These are phyloP conservation scores for Drosophila nikananu DNA, from an alignment of 1,140 invertebrate genomes.

Conservation along the genomic window DNA sequence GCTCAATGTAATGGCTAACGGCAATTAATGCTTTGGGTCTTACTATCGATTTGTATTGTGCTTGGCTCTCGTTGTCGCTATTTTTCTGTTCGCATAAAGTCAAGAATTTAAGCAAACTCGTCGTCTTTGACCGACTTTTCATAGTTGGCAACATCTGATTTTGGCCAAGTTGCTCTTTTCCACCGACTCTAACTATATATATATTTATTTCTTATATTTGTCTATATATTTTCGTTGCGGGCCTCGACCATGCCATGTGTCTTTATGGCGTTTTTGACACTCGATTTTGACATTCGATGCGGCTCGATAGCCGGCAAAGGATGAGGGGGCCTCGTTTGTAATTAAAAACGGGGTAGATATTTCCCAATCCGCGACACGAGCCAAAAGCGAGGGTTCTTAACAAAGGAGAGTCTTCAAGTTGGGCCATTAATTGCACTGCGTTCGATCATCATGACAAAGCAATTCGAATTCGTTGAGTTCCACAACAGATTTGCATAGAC, in stretches of 20 bases:
- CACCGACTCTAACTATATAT: conserved; percentile 19
- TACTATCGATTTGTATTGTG: conserved; percentile 57
- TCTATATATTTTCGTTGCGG: conserved; percentile 7
- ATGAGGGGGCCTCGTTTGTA: not conserved
- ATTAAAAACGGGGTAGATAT: conserved; percentile 1
- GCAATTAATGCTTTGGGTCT: conserved; percentile 60
- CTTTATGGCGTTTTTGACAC: conserved; percentile 25
- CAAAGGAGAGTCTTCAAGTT: not conserved
- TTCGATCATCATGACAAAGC: conserved; percentile 39
- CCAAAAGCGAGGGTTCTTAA: conserved; percentile 8
- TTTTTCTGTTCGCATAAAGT: conserved; percentile 52
- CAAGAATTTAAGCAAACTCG: conserved; percentile 72
- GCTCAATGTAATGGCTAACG: conserved; percentile 51
- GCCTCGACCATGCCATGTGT: conserved; percentile 46
- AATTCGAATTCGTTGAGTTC: not conserved
- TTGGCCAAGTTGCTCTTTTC: conserved; percentile 40
- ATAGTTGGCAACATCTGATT: conserved; percentile 34
- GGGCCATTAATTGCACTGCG: conserved; percentile 11
- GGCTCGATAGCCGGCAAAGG: conserved; percentile 7
- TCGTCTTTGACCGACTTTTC: conserved; percentile 78
- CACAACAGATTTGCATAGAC: conserved; percentile 26
- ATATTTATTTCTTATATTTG: not conserved
- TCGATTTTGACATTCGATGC: conserved; percentile 28
- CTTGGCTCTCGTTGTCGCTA: conserved; percentile 22
- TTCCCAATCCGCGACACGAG: not conserved